Conservation (phyloP, 92 coral and sea anemone species). For the Micromussa lordhowensis region DNA sequence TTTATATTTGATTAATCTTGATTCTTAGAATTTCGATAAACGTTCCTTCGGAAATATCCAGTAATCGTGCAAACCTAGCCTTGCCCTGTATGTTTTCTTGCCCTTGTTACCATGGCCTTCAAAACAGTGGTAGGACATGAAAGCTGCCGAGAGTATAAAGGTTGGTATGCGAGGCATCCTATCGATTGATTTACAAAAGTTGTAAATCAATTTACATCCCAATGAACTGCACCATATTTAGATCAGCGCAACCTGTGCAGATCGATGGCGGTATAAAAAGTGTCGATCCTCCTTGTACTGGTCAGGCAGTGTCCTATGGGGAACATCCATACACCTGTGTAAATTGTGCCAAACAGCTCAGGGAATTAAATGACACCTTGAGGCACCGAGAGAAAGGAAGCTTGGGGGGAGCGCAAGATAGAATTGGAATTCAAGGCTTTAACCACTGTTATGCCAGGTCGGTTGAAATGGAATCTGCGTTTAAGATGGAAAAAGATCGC, state of each 20-base stretch:
- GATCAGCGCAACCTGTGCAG: neutral
- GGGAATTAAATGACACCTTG: constrained; percentile 19
- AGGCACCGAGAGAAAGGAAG: constrained; percentile 10
- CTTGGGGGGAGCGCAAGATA: neutral
- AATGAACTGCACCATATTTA: neutral
- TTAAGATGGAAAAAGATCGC: neutral
- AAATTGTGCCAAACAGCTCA: constrained; percentile 2
- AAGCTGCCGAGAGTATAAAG: neutral
- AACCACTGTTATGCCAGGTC: constrained; percentile 27
- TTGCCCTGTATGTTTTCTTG: too few species aligned
- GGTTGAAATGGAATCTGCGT: constrained; percentile 1
- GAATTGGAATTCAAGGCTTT: constrained; percentile 24
- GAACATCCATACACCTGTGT: constrained; percentile 33
- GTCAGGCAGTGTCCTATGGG: constrained; percentile 28
- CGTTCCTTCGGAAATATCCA: too few species aligned
- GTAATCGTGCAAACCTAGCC: too few species aligned
- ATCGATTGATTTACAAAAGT: neutral
- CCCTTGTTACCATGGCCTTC: too few species aligned
- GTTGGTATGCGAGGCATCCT: constrained; percentile 45
- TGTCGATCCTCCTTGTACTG: constrained; percentile 42
- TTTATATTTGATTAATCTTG: too few species aligned
- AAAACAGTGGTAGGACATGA: constrained; percentile 19
- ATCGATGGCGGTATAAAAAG: constrained; percentile 50
- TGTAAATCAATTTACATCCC: constrained; percentile 36
- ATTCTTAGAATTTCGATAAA: too few species aligned